These are phyloP conservation scores for Lates japonicus DNA, from an alignment of 2,797 vertebrate species.

Conservation along the genomic window DNA sequence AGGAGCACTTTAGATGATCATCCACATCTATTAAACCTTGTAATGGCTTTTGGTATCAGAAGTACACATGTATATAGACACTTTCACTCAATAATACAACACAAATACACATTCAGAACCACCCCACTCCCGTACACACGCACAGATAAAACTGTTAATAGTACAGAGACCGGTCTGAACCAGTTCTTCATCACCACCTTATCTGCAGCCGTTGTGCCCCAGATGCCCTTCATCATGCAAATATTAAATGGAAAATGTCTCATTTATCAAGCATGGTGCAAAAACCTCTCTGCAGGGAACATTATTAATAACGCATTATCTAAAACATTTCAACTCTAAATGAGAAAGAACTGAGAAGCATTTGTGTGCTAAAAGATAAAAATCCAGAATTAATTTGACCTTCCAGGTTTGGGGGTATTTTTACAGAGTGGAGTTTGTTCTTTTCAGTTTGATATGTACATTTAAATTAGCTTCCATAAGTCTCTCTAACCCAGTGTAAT, in stretches of 20 bases:
- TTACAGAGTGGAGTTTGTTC: conserved; percentile 12
- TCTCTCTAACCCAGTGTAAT: conserved; percentile 22
- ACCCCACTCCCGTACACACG: background rate
- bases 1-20: conserved; percentile 23
- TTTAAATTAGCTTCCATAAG: conserved; percentile 22
- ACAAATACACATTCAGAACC: background rate
- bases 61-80: background rate
- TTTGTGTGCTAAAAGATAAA: conserved; percentile 44
- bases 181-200: conserved; percentile 59
- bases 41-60: background rate
- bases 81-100: background rate
- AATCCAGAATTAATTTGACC: conserved; percentile 61
- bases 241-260: conserved; percentile 72
- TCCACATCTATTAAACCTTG: conserved; percentile 24
- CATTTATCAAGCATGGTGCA: conserved; percentile 64
- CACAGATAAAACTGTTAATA: conserved; percentile 25
- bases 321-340: conserved; percentile 65
- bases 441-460: conserved; percentile 16
- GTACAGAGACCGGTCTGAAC: conserved; percentile 15
- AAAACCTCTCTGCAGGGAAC: conserved; percentile 57
- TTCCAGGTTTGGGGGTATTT: conserved; percentile 47
- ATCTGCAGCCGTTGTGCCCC: conserved; percentile 61
- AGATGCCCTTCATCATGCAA: conserved; percentile 74
- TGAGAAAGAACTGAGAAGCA: conserved; percentile 46
- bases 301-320: conserved; percentile 76